phyloP scores from a whole-genome alignment of 2,113 vertebrate genomes.

The Tachysurus vachellii region DNA sequence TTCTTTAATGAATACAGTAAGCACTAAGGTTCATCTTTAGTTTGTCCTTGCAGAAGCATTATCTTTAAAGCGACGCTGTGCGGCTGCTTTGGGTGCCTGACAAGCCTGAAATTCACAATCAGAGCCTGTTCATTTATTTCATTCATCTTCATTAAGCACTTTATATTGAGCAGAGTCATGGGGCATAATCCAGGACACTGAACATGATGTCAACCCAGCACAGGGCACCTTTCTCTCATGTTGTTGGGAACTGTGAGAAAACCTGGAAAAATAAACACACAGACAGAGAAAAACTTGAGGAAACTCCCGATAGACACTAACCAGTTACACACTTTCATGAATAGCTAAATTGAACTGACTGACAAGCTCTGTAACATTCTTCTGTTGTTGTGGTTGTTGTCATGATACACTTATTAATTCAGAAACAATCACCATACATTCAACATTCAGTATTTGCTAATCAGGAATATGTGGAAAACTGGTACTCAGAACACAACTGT shows the following conservation, averaged over 20 bases:
- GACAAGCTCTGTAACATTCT: too few species aligned
- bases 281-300: neutral
- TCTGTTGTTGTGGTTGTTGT: neutral
- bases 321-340: neutral
- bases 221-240: neutral
- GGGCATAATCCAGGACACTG: neutral
- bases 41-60: neutral
- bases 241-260: neutral
- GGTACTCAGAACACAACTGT: neutral
- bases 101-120: neutral
- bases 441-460: neutral
- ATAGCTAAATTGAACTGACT: too few species aligned
- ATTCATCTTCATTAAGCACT: neutral
- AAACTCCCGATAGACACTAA: neutral
- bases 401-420: neutral
- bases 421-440: neutral
- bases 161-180: neutral
- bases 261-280: neutral
- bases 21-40: neutral
- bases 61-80: neutral
- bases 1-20: neutral
- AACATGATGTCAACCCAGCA: neutral
- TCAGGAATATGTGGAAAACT: neutral
- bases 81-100: neutral
- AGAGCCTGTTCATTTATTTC: neutral